Conservation (phyloP, 2,797 vertebrate species). For the Choloepus didactylus region DNA sequence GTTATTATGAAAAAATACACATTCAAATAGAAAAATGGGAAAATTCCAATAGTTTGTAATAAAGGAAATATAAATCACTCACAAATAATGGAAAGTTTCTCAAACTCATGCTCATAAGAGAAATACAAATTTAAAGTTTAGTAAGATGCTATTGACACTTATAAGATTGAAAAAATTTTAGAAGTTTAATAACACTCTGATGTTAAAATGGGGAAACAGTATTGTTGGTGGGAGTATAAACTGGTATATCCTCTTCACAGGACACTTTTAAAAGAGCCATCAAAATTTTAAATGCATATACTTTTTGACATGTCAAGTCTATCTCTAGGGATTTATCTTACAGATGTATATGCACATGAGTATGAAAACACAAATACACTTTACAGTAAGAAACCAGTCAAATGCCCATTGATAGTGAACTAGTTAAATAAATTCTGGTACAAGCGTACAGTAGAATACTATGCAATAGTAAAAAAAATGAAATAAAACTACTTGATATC, state of each 20-base stretch:
- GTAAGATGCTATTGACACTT: not conserved
- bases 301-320: not conserved
- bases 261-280: not conserved
- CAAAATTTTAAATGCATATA: not conserved
- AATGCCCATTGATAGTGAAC: not conserved
- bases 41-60: not conserved
- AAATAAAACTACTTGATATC: not conserved
- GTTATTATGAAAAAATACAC: not conserved
- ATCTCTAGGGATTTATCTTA: not conserved
- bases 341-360: not conserved
- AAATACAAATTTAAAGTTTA: not conserved
- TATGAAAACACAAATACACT: not conserved
- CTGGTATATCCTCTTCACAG: not conserved
- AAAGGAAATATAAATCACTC: not conserved
- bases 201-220: not conserved
- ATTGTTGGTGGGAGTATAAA: not conserved
- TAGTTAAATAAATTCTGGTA: not conserved
- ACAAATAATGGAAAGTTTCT: not conserved
- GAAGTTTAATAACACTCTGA: not conserved
- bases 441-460: not conserved
- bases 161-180: not conserved
- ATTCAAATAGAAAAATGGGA: not conserved
- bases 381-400: not conserved
- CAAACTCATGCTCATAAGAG: not conserved
- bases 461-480: not conserved